phyloP scores from a whole-genome alignment of 35 echinoderm and acorn worm species.

The Chiridota heheva region DNA sequence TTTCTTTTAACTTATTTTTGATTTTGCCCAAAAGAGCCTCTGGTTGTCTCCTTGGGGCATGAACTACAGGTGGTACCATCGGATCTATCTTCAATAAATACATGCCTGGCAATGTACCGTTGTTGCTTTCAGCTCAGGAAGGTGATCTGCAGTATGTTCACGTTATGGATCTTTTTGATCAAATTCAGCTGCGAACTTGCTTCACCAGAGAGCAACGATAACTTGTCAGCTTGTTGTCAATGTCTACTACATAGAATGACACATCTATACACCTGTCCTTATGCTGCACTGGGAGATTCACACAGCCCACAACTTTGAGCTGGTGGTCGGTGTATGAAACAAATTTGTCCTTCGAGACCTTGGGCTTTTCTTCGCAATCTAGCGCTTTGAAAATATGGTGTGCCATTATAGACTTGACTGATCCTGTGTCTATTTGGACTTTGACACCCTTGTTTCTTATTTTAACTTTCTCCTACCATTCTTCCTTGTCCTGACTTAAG shows the following conservation, averaged over 20 bases:
- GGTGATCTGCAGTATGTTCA: slow-evolving; percentile 66
- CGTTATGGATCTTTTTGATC: slow-evolving; percentile 42
- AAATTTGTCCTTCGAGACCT: slow-evolving; percentile 42
- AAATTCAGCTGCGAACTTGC: slow-evolving; percentile 27
- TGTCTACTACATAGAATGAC: slow-evolving; percentile 52
- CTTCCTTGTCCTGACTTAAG: not conserved
- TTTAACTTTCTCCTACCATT: slow-evolving; percentile 24
- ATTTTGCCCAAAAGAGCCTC: slow-evolving; percentile 37
- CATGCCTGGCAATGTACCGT: slow-evolving; percentile 68
- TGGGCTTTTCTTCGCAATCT: not conserved
- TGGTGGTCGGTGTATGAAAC: slow-evolving; percentile 54
- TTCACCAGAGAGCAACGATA: slow-evolving; percentile 54
- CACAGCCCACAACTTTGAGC: slow-evolving; percentile 35
- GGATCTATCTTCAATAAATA: slow-evolving; percentile 74
- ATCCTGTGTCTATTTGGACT: slow-evolving; percentile 67
- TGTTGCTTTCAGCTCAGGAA: slow-evolving; percentile 33
- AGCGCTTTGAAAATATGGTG: slow-evolving; percentile 20
- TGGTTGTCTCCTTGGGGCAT: slow-evolving; percentile 63
- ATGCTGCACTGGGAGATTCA: slow-evolving; percentile 27
- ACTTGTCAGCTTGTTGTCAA: slow-evolving; percentile 35
- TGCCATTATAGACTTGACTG: slow-evolving; percentile 58
- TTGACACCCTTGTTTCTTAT: slow-evolving; percentile 22
- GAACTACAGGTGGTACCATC: slow-evolving; percentile 57
- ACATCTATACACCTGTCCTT: slow-evolving; percentile 42
- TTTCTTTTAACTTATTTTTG: slow-evolving; percentile 40